Evolutionary conservation across 2,888 invertebrate species (phyloP).

Genomic region (Epistrophe grossulariae): DNA sequence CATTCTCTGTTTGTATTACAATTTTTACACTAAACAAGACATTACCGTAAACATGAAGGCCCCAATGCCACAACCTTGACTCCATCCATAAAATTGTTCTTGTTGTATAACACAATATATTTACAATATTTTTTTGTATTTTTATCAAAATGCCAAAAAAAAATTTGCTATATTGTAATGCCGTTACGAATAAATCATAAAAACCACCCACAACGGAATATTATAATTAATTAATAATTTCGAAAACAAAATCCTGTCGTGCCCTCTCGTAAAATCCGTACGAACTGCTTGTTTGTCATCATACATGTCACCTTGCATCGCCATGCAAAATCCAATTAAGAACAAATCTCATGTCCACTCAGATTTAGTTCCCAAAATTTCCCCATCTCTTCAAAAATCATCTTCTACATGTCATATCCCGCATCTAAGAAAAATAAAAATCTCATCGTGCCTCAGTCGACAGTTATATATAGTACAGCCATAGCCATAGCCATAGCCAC

Average conservation of each 20-base stretch:
- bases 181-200: slow-evolving; percentile 52
- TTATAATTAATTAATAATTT: slow-evolving; percentile 42
- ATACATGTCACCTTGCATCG: slow-evolving; percentile 28
- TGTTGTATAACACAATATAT: slow-evolving; percentile 17
- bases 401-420: slow-evolving; percentile 2
- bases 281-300: slow-evolving; percentile 9
- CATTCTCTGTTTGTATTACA: neutral
- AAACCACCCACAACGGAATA: slow-evolving; percentile 25
- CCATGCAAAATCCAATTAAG: slow-evolving; percentile 40
- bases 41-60: slow-evolving; percentile 33
- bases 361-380: slow-evolving; percentile 5
- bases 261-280: slow-evolving; percentile 9
- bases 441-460: neutral
- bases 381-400: slow-evolving; percentile 26
- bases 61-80: slow-evolving; percentile 45
- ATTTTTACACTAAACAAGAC: slow-evolving; percentile 42
- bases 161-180: slow-evolving; percentile 36
- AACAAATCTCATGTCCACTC: slow-evolving; percentile 47
- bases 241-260: neutral
- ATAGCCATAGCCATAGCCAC: neutral
- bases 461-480: neutral
- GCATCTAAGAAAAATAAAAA: slow-evolving; percentile 28
- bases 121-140: neutral
- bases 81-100: slow-evolving; percentile 14
- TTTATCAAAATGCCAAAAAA: slow-evolving; percentile 29